Conservation (phyloP, 2,888 invertebrate species). For the Nemotelus pantherinus region DNA sequence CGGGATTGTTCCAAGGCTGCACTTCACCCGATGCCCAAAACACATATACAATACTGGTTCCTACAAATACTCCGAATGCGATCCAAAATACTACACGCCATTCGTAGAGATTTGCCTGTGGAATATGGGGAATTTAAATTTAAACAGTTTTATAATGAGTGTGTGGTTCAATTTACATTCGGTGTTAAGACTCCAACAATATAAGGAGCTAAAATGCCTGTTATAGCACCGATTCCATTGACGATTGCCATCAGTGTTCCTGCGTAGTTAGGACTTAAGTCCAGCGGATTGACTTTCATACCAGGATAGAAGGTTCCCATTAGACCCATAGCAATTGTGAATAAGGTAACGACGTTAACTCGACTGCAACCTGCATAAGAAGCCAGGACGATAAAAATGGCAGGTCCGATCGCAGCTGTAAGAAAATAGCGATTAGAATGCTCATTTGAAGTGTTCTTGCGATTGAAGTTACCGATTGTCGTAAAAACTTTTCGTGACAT, state of each 20-base stretch:
- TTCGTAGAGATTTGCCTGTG: conserved; percentile 71
- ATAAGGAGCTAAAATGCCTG: conserved; percentile 76
- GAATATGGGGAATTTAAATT: conserved; percentile 50
- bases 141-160: conserved; percentile 20
- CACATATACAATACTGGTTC: conserved; percentile 75
- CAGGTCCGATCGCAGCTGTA: conserved; percentile 74
- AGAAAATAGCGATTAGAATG: conserved; percentile 31
- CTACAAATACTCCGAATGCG: conserved; percentile 73
- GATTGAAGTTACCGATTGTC: conserved; percentile 69
- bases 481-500: conserved; percentile 74
- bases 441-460: background rate
- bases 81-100: conserved; percentile 87
- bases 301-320: conserved; percentile 78
- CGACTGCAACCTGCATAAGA: conserved; percentile 76
- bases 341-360: conserved; percentile 69
- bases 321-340: conserved; percentile 75
- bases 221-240: conserved; percentile 77
- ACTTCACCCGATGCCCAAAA: conserved; percentile 79
- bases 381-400: conserved; percentile 73
- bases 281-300: conserved; percentile 75
- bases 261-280: conserved; percentile 74
- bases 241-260: conserved; percentile 76
- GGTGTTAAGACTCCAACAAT: conserved; percentile 74
- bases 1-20: conserved; percentile 76
- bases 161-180: conserved; percentile 66